phyloP scores from a whole-genome alignment of 2,888 invertebrate genomes.

The Harmothoe impar region DNA sequence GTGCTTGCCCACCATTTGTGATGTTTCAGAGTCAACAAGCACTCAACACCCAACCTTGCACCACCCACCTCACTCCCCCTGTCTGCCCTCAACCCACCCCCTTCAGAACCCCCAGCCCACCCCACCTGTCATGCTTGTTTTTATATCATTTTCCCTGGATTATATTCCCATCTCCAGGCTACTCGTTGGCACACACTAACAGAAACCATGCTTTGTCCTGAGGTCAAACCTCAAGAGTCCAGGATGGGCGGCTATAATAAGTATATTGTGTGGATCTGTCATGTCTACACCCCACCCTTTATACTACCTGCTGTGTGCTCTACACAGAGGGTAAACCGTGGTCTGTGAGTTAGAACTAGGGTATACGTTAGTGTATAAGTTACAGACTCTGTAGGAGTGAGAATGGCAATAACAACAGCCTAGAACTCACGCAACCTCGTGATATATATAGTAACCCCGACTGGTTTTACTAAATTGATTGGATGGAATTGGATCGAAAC shows the following conservation, averaged over 20 bases:
- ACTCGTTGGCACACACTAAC: conserved; percentile 13
- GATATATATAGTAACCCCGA: too few relatives aligned
- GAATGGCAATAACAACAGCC: too few relatives aligned
- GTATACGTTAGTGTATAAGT: too few relatives aligned
- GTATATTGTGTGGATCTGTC: conserved; percentile 29
- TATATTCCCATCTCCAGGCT: conserved; percentile 48
- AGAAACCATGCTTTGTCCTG: background rate
- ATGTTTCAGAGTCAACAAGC: conserved; percentile 18
- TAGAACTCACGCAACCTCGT: too few relatives aligned
- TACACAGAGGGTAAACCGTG: too few relatives aligned
- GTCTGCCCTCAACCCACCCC: background rate
- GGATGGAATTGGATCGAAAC: too few relatives aligned
- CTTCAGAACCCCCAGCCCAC: background rate
- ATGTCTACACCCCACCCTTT: background rate
- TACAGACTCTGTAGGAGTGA: too few relatives aligned
- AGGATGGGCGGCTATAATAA: conserved; percentile 37
- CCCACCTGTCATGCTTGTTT: conserved; percentile 36
- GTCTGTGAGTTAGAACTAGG: too few relatives aligned
- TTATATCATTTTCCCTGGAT: conserved; percentile 59
- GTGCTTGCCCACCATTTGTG: background rate
- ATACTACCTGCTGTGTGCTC: too few relatives aligned
- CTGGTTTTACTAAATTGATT: too few relatives aligned
- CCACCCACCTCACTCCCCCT: background rate
- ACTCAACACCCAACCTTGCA: background rate
- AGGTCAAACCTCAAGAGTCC: conserved; percentile 52